A percentile compares a stretch with the other conserved stretches of the same genome.
Conservation (phyloP, 2,888 invertebrate genomes). For the Molorchus minor region DNA sequence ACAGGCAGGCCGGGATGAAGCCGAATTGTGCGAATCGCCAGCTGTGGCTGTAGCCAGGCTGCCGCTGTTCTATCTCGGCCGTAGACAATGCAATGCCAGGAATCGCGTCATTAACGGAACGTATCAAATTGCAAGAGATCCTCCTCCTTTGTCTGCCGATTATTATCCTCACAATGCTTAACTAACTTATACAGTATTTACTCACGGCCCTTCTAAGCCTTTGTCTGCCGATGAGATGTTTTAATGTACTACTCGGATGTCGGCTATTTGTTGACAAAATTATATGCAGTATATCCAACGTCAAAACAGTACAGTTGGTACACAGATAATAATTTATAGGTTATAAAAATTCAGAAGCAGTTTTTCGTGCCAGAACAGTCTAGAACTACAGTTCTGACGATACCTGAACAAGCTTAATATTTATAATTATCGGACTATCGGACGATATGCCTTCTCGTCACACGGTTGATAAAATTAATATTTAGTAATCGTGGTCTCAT, state of each 20-base stretch:
- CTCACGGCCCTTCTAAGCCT: constrained; percentile 24
- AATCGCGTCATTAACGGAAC: constrained; percentile 50
- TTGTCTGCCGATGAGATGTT: constrained; percentile 19
- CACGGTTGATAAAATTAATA: too few relatives aligned
- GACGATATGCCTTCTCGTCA: too few relatives aligned
- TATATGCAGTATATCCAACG: constrained; percentile 5
- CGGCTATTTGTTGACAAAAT: constrained; percentile 12
- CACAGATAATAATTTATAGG: too few relatives aligned
- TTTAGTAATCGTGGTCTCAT: neutral
- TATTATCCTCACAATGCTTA: constrained; percentile 39
- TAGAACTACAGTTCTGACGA: too few relatives aligned
- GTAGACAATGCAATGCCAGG: constrained; percentile 44
- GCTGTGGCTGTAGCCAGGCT: constrained; percentile 28
- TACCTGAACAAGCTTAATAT: too few relatives aligned
- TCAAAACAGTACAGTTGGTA: too few relatives aligned
- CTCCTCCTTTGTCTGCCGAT: constrained; percentile 34
- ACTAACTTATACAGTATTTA: constrained; percentile 27
- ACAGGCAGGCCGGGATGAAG: constrained; percentile 35
- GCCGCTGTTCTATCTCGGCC: constrained; percentile 27
- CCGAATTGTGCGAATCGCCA: constrained; percentile 25
- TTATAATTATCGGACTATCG: too few relatives aligned
- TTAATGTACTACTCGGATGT: constrained; percentile 18
- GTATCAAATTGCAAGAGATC: constrained; percentile 45
- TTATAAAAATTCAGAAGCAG: too few relatives aligned
- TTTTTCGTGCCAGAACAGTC: too few relatives aligned